Percentiles rank a stretch among this genome's conserved stretches.
Conservation (phyloP, 2,113 vertebrate species). For the Myotis brandtii region DNA sequence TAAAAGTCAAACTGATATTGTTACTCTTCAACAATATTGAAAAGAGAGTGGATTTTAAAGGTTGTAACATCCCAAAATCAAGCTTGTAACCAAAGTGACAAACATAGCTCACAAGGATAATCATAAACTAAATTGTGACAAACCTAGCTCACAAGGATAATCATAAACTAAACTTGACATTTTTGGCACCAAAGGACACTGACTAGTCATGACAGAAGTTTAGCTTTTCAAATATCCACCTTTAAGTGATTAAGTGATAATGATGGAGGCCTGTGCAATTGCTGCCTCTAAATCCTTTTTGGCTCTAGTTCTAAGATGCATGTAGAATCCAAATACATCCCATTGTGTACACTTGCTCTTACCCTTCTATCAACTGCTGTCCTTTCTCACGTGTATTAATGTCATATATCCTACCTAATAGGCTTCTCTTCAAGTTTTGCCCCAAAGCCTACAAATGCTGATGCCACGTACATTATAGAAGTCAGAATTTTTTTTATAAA, state of each 20-base stretch:
- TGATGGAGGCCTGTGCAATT: not conserved
- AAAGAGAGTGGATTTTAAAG: not conserved
- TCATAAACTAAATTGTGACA: not conserved
- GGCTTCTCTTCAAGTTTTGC: not conserved
- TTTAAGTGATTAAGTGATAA: not conserved
- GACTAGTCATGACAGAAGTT: not conserved
- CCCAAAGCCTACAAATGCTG: not conserved
- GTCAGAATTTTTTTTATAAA: not conserved
- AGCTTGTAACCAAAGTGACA: not conserved
- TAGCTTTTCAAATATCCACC: not conserved
- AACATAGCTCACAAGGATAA: not conserved
- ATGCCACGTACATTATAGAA: not conserved
- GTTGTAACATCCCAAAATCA: not conserved
- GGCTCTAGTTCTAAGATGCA: not conserved
- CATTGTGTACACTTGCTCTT: not conserved
- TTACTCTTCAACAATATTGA: not conserved
- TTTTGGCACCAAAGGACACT: not conserved
- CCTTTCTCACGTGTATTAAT: not conserved
- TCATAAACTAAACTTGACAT: not conserved
- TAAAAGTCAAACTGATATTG: not conserved
- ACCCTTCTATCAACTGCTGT: not conserved
- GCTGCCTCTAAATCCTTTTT: not conserved
- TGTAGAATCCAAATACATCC: not conserved
- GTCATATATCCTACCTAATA: not conserved
- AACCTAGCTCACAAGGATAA: not conserved